Conservation (phyloP, 2,113 vertebrate genomes). For the Redunca redunca region DNA sequence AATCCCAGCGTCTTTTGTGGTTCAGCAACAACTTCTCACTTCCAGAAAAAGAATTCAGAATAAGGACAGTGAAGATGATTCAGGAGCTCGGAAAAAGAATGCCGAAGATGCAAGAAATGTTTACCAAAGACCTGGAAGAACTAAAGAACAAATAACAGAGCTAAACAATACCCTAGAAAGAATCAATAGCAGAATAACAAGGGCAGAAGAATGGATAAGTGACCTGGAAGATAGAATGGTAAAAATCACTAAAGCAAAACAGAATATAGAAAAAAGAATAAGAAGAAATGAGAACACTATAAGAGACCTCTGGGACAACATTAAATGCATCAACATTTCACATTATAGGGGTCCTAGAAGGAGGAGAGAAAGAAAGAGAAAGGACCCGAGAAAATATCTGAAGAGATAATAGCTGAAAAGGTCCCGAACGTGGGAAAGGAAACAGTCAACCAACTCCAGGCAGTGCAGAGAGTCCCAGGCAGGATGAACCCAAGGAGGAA, state of each 20-base stretch:
- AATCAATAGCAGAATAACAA: background rate
- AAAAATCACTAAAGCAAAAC: background rate
- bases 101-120: background rate
- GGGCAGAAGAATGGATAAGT: background rate
- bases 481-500: background rate
- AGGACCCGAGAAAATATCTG: background rate
- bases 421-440: background rate
- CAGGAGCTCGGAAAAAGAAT: background rate
- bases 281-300: background rate
- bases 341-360: background rate
- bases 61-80: background rate
- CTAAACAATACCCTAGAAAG: background rate
- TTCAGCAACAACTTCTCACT: background rate
- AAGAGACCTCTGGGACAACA: background rate
- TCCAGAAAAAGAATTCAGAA: background rate
- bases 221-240: background rate
- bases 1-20: rapidly evolving
- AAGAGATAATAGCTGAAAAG: background rate
- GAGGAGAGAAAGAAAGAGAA: background rate
- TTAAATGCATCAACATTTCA: background rate
- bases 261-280: background rate
- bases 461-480: background rate
- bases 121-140: background rate
- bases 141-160: background rate
- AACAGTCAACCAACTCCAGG: background rate